Percentiles rank a stretch among this genome's conserved stretches.
These are phyloP conservation scores for Eucriotettix oculatus DNA, from an alignment of 2,888 invertebrate genomes.

Conservation along the genomic window DNA sequence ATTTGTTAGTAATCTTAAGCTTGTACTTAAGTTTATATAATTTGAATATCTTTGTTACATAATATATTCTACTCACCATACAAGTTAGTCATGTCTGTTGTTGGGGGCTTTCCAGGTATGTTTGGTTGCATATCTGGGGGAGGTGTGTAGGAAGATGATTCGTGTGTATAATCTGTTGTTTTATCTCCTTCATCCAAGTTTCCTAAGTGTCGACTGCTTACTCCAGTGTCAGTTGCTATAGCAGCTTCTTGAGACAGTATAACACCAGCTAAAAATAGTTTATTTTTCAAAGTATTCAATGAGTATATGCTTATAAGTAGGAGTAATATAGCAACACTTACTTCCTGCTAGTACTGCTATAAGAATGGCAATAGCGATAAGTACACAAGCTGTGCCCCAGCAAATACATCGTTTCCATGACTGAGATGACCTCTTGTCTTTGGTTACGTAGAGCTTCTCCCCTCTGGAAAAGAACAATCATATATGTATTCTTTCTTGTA, in stretches of 20 bases:
- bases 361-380: constrained; percentile 46
- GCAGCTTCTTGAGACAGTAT: constrained; percentile 47
- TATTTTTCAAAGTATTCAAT: not conserved
- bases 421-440: constrained; percentile 56
- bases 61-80: constrained; percentile 30
- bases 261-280: constrained; percentile 42
- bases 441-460: constrained; percentile 66
- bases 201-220: constrained; percentile 39
- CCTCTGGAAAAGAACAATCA: constrained; percentile 41
- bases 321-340: constrained; percentile 28
- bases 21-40: too few relatives aligned
- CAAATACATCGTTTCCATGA: constrained; percentile 46
- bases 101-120: constrained; percentile 21
- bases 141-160: constrained; percentile 15
- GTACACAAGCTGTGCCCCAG: constrained; percentile 49
- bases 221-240: constrained; percentile 30
- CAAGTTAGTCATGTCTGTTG: constrained; percentile 33
- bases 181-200: constrained; percentile 18
- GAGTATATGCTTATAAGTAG: not conserved
- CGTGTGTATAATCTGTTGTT: constrained; percentile 13
- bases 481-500: too few relatives aligned
- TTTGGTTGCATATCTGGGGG: constrained; percentile 25
- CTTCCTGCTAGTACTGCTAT: constrained; percentile 59
- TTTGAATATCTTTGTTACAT: too few relatives aligned
- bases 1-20: too few relatives aligned